Percentiles rank a stretch among this genome's conserved stretches.
phyloP scores from a whole-genome alignment of 1,140 invertebrate genomes.

The Chymomyza costata region DNA sequence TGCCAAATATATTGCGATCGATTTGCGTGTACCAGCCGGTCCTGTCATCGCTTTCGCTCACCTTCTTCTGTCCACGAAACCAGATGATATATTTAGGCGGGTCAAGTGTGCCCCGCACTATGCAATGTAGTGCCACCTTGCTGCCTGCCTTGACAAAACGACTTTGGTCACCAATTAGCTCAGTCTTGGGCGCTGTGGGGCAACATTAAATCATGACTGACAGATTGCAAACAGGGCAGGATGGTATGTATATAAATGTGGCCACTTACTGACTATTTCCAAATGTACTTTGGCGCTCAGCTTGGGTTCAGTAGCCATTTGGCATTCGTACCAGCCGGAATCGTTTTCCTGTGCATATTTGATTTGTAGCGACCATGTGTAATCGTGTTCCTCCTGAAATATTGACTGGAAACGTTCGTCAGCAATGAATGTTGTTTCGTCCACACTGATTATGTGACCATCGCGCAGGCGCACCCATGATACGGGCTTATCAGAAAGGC shows the following conservation, averaged over 20 bases:
- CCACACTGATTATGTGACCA: conserved; percentile 92
- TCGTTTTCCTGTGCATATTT: conserved; percentile 79
- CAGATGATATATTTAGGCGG: conserved; percentile 80
- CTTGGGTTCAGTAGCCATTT: conserved; percentile 84
- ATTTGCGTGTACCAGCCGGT: conserved; percentile 72
- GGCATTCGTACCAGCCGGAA: conserved; percentile 84
- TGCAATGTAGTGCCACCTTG: conserved; percentile 79
- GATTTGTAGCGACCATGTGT: conserved; percentile 92
- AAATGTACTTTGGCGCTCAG: conserved; percentile 82
- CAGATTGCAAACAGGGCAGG: no score
- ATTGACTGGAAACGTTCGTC: conserved; percentile 90
- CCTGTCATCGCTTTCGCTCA: conserved; percentile 61
- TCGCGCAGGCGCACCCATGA: conserved; percentile 92
- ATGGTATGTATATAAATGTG: no score
- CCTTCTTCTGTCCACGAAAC: conserved; percentile 83
- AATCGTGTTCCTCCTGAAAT: conserved; percentile 85
- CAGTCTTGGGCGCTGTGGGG: conserved; percentile 78
- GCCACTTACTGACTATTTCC: conserved; percentile 81
- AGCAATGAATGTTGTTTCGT: conserved; percentile 88
- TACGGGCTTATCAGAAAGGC: conserved; percentile 91
- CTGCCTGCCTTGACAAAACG: conserved; percentile 80
- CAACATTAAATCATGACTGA: neutral
- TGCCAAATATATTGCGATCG: conserved; percentile 68
- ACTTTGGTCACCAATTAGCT: conserved; percentile 78
- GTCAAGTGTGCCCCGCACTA: conserved; percentile 78